Conservation (phyloP, 2,888 invertebrate genomes). For the Baronia brevicornis region DNA sequence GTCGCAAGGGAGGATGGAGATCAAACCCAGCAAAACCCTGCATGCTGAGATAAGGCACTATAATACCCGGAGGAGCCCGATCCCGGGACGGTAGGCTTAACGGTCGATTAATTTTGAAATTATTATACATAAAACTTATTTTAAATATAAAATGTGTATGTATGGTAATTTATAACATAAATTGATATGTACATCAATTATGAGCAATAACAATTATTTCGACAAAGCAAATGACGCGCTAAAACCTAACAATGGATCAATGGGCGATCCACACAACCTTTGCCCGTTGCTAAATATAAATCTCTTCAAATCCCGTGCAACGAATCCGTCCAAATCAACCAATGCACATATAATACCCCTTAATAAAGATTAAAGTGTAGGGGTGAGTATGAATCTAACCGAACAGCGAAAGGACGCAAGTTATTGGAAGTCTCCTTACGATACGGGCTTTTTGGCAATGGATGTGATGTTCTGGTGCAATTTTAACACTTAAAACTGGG, state of each 20-base stretch:
- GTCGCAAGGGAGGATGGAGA: too few species aligned
- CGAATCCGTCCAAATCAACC: slow-evolving; percentile 52
- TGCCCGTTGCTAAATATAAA: slow-evolving; percentile 33
- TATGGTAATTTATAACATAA: too few species aligned
- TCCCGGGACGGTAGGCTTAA: too few species aligned
- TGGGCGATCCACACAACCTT: slow-evolving; percentile 28
- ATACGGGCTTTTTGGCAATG: slow-evolving; percentile 12
- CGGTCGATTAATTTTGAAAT: too few species aligned
- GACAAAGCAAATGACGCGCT: slow-evolving; percentile 15
- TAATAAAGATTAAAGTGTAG: slow-evolving; percentile 61
- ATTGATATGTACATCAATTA: too few species aligned
- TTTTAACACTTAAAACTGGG: slow-evolving; percentile 31
- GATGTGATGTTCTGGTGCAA: slow-evolving; percentile 21
- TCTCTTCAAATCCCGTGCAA: slow-evolving; percentile 37
- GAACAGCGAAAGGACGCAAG: slow-evolving; percentile 28
- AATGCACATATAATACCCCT: slow-evolving; percentile 56
- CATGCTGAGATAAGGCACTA: too few species aligned
- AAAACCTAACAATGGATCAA: slow-evolving; percentile 25
- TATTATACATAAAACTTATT: too few species aligned
- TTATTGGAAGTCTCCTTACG: slow-evolving; percentile 3
- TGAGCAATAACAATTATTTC: slow-evolving; percentile 14
- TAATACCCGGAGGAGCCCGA: too few species aligned
- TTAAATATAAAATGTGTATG: too few species aligned
- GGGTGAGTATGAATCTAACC: slow-evolving; percentile 33
- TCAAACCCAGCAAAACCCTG: too few species aligned